These are phyloP conservation scores for Uropsilus gracilis DNA, from an alignment of 2,113 vertebrate species.

Conservation along the genomic window DNA sequence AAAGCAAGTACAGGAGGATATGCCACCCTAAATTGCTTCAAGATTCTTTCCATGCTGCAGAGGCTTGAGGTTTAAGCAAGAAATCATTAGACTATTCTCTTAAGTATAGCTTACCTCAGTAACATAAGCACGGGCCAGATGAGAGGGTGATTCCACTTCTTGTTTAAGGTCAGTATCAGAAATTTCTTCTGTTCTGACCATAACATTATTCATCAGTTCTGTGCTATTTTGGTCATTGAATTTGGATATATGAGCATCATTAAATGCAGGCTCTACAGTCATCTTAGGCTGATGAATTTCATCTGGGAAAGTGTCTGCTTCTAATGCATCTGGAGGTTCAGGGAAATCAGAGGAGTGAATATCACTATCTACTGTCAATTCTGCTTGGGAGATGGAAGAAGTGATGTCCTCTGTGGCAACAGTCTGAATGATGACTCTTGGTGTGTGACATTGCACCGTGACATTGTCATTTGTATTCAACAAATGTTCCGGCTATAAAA, in stretches of 20 bases:
- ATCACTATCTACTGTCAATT: constrained; percentile 87
- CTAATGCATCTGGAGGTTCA: constrained; percentile 83
- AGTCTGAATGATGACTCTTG: constrained; percentile 96
- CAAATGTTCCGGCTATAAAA: constrained; percentile 92
- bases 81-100: neutral
- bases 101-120: constrained; percentile 85
- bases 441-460: constrained; percentile 91
- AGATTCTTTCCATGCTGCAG: neutral
- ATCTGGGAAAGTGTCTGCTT: constrained; percentile 85
- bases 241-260: constrained; percentile 82
- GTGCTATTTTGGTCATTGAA: constrained; percentile 85
- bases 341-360: constrained; percentile 84
- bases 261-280: constrained; percentile 82
- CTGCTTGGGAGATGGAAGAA: constrained; percentile 89
- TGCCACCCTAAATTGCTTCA: neutral
- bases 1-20: neutral
- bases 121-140: constrained; percentile 84
- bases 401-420: constrained; percentile 92
- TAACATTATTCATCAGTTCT: constrained; percentile 87
- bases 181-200: constrained; percentile 84
- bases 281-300: constrained; percentile 86
- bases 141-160: constrained; percentile 81
- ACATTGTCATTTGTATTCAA: constrained; percentile 92
- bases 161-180: constrained; percentile 83
- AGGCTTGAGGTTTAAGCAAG: neutral